Base-by-base conservation (phyloP, 2,888 invertebrate genomes). In the Drosophila mimica region DNA sequence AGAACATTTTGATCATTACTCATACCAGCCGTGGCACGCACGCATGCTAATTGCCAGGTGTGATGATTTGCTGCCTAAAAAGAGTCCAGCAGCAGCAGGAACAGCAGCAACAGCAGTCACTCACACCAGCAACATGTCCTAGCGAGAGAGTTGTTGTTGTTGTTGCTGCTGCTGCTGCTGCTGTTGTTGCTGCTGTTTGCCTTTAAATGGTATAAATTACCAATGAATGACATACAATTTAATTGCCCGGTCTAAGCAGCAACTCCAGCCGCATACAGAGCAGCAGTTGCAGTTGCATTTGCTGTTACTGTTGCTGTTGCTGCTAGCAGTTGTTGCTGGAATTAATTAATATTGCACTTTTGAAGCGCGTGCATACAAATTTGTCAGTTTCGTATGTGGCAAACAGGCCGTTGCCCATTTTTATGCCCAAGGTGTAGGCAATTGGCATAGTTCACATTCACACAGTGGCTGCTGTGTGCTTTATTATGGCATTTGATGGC, bases 141-240 rank as follows among this genome's bases (percentile, higher is more conserved):
- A 71, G 61, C 75, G 56, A 69, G 69, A 69, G 69, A 68, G 75
- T 40, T 65, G 78, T 34, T 66, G 66, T 53, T 49, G 56, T 13
- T 67, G 48, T 7, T 36, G 40, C 6, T 59, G 46, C 20, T 71
- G 59, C n/a, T 51, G 59, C 5, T 53, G 57, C 34, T 52, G 53
- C n/a, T 66, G 70, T n/a, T 69, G 60, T 34, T 57, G 33, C 61
- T 74, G 80, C 52, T 77, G 82, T 71, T 75, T 88, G 83, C 74
- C 91, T 90, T 91, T 89, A 90, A 91, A 91, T 91, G 92, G 91
- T 91, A 92, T 91, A 91, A 92, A 92, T 92, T 92, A 92, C 91
- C 92, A 91, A 92, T 92, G 92, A 92, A 92, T 92, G 92, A 91
- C 92, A 92, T 91, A 90, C 91, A 87, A 89, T 92, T 92, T 92